phyloP scores from a whole-genome alignment of 1,140 invertebrate genomes.

The Armadillidium nasatum region DNA sequence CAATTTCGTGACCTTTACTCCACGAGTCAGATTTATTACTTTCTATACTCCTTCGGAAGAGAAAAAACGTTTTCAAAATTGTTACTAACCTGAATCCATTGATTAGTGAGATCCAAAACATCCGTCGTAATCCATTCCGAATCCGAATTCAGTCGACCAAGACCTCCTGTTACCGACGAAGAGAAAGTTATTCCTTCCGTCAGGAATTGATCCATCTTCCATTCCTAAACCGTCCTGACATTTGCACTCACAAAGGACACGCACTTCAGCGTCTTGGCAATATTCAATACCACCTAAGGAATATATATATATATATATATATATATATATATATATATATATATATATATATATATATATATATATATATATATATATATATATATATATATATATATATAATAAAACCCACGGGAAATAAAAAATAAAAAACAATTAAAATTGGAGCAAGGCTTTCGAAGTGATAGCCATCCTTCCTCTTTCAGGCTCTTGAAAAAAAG shows the following conservation, averaged over 20 bases:
- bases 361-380: conserved; percentile 19
- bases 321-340: conserved; percentile 7
- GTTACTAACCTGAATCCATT: conserved; percentile 39
- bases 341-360: conserved; percentile 9
- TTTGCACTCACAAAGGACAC: conserved; percentile 50
- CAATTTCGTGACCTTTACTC: no score
- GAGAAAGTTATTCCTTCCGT: conserved; percentile 48
- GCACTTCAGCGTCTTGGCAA: conserved; percentile 52
- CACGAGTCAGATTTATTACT: no score
- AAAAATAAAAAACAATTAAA: no score
- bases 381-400: conserved; percentile 1
- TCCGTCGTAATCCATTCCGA: not conserved
- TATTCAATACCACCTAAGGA: conserved; percentile 17
- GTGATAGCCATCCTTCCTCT: no score
- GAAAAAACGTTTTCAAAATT: no score
- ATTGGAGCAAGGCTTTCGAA: no score
- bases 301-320: not conserved
- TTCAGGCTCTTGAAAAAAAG: no score
- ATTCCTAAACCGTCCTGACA: conserved; percentile 50
- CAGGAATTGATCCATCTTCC: conserved; percentile 47
- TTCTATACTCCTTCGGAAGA: no score
- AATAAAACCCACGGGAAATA: no score
- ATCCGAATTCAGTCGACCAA: conserved; percentile 40
- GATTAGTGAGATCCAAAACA: not conserved
- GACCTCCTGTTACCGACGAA: conserved; percentile 44